These are phyloP conservation scores for Austrofundulus limnaeus DNA, from an alignment of 2,113 vertebrate species.

Conservation along the genomic window DNA sequence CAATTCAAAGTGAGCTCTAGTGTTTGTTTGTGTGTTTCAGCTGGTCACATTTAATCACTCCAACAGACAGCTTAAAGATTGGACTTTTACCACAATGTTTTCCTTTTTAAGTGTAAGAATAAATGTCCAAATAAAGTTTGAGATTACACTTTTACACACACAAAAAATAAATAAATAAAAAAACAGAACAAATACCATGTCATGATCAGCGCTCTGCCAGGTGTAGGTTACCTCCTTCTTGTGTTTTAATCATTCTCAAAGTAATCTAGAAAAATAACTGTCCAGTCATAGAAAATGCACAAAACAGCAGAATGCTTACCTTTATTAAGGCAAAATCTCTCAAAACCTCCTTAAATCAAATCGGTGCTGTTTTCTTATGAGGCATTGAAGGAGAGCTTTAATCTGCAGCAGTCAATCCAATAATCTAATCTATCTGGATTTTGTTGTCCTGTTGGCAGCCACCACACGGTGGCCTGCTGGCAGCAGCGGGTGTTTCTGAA, in stretches of 20 bases:
- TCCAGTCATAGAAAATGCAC: background rate
- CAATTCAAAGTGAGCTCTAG: no score
- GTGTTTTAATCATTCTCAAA: background rate
- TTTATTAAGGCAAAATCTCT: conserved; percentile 32
- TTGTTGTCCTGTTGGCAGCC: conserved; percentile 35
- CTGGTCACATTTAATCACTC: no score
- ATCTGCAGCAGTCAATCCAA: conserved; percentile 80
- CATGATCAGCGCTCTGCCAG: background rate
- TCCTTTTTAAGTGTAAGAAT: no score
- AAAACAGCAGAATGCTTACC: conserved; percentile 53
- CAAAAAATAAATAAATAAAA: no score
- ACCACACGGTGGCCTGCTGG: conserved; percentile 35
- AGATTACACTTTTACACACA: no score
- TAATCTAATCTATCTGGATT: conserved; percentile 76
- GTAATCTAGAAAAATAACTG: background rate
- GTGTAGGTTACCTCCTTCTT: background rate
- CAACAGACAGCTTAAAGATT: no score
- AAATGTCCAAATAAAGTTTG: no score
- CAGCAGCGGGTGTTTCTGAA: background rate
- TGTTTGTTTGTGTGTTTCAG: no score
- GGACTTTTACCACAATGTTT: no score
- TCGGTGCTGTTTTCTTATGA: conserved; percentile 41
- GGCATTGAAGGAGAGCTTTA: conserved; percentile 57
- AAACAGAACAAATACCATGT: no score
- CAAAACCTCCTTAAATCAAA: conserved; percentile 37